These are phyloP conservation scores for Phalacrocorax aristotelis DNA, from an alignment of 2,113 vertebrate species.

Conservation along the genomic window DNA sequence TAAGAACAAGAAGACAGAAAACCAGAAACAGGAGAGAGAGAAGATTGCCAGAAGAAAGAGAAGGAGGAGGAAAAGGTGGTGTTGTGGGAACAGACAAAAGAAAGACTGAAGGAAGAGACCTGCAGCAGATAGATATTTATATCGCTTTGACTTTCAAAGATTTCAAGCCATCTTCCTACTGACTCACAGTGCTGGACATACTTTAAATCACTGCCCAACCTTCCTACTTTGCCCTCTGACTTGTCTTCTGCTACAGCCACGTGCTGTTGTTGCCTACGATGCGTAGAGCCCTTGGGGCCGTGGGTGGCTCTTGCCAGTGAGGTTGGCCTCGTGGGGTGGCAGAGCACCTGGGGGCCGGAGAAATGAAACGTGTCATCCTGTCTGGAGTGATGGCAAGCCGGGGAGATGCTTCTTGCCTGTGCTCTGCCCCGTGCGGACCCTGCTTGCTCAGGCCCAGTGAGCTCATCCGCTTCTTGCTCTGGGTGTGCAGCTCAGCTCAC, in stretches of 20 bases:
- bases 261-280: not conserved
- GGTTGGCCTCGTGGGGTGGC: not conserved
- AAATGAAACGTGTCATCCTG: not conserved
- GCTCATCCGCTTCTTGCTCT: not conserved
- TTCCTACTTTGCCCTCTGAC: not conserved
- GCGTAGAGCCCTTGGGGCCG: not conserved
- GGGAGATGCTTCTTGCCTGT: not conserved
- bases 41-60: not conserved
- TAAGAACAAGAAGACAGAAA: not conserved
- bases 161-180: not conserved
- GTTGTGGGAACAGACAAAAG: not conserved
- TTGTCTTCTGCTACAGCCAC: not conserved
- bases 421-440: not conserved
- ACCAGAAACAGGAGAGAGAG: not conserved
- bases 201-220: not conserved
- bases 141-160: not conserved
- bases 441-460: not conserved
- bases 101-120: not conserved
- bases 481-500: fast-evolving
- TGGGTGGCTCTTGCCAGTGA: not conserved
- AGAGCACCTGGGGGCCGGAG: not conserved
- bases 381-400: fast-evolving
- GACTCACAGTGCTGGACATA: not conserved
- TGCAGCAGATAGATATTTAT: not conserved
- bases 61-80: not conserved